Evolutionary conservation across 1,140 invertebrate species (phyloP).

Genomic region (Drosophila burlai): DNA sequence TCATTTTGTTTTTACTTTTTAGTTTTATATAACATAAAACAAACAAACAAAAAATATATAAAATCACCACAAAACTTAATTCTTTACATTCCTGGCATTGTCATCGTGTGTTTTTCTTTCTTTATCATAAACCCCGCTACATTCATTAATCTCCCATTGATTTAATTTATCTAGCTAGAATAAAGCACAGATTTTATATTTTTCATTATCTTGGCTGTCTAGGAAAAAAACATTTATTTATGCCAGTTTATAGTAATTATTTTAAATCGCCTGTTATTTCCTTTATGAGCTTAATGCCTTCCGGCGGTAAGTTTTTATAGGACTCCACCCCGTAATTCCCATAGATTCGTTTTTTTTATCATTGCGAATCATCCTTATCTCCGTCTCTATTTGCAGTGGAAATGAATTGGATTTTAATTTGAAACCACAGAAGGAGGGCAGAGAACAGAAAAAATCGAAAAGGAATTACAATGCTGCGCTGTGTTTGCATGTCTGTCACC

Average conservation of each 20-base stretch:
- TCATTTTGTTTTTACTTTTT: neutral
- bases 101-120: conserved; percentile 1
- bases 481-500: conserved; percentile 53
- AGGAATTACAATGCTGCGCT: conserved; percentile 46
- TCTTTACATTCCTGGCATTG: neutral
- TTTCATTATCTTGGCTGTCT: neutral
- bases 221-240: conserved; percentile 1
- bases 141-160: neutral
- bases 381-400: conserved; percentile 43
- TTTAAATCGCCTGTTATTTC: conserved; percentile 21
- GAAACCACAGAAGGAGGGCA: conserved; percentile 27
- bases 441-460: conserved; percentile 22
- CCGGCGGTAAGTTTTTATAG: conserved; percentile 9
- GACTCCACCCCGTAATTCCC: conserved; percentile 3
- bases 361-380: conserved; percentile 14
- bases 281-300: conserved; percentile 30
- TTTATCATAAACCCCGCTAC: conserved; percentile 3
- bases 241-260: conserved; percentile 19
- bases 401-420: conserved; percentile 60
- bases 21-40: neutral
- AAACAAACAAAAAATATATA: neutral
- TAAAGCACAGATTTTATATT: conserved; percentile 1
- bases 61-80: conserved; percentile 4
- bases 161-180: conserved; percentile 19
- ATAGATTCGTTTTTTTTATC: conserved; percentile 12